phyloP scores from a whole-genome alignment of 2,113 vertebrate species.

The Hippotragus niger region DNA sequence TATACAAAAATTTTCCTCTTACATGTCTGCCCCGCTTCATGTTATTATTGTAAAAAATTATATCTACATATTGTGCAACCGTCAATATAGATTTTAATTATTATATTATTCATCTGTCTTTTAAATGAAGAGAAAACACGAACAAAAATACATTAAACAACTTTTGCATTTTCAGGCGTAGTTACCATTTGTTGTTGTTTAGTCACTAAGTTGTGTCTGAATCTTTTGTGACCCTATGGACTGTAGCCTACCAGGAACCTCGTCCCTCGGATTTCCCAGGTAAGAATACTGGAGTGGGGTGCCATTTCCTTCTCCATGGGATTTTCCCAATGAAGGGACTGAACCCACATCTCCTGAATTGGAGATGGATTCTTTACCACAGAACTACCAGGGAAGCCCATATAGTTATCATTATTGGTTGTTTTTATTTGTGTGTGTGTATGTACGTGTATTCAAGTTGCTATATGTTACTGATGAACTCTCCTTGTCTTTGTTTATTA shows the following conservation, averaged over 20 bases:
- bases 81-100: background rate
- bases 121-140: background rate
- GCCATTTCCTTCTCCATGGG: background rate
- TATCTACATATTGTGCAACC: background rate
- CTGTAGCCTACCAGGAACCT: background rate
- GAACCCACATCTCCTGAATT: background rate
- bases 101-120: background rate
- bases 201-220: background rate
- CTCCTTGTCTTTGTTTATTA: background rate
- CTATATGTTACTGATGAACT: background rate
- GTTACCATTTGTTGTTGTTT: background rate
- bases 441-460: background rate
- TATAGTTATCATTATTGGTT: background rate
- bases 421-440: background rate
- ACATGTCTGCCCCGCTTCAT: too few relatives aligned
- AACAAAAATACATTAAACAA: background rate
- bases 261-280: background rate
- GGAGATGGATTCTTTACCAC: background rate
- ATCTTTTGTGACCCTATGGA: background rate
- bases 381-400: background rate
- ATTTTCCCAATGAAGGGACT: background rate
- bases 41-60: background rate
- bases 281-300: background rate
- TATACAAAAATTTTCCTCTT: background rate
- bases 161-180: background rate